Base-by-base conservation (phyloP, 2,113 vertebrate genomes). In the Antechinus flavipes region DNA sequence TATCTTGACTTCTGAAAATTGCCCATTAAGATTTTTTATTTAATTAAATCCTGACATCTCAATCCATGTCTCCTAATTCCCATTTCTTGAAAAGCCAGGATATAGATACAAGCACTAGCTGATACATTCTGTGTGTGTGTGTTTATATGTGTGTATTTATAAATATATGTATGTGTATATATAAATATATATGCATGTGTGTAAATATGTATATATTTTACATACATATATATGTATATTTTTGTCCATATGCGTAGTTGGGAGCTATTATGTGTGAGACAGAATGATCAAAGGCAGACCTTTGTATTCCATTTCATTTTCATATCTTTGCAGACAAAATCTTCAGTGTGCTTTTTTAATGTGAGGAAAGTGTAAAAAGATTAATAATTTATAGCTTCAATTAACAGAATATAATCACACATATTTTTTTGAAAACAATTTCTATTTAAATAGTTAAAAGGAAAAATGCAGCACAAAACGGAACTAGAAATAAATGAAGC, bases 371-470 rank as follows among this genome's bases (percentile, higher is more conserved):
- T 14, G 35, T 68, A 16, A 12, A 3, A 68, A 68, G 61, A 16
- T n/a, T n/a, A n/a, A 68, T 68, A 68, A n/a, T 19, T n/a, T 68
- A 16, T 68, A 68, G 12, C 14, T 68, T 68, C 14, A 68, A 16
- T n/a, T 68, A 68, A 35, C 14, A 68, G 30, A 61, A 61, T 35
- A 68, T 68, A 68, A 16, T 84, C 68, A 84, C 68, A 76, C n/a
- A 76, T 1, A 35, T 4, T 84, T 84, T 84, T 68, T 68, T 42
- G 8, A 22, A 84, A 84, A 22, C 5, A n/a, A n/a, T 8, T 89
- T 96, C 90, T 91, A 19, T 52, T 93, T 55, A 90, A 97, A 84
- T 4, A 92, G 2, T 91, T 92, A 90, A 24, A 22, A 92, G n/a
- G 19, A 58, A 26, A 68, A 90, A 2, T 23, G 22, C 11, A 68